A percentile compares a stretch with the other conserved stretches of the same genome.
Conservation (phyloP, 2,797 vertebrate genomes). For the Alfaro cultratus region DNA sequence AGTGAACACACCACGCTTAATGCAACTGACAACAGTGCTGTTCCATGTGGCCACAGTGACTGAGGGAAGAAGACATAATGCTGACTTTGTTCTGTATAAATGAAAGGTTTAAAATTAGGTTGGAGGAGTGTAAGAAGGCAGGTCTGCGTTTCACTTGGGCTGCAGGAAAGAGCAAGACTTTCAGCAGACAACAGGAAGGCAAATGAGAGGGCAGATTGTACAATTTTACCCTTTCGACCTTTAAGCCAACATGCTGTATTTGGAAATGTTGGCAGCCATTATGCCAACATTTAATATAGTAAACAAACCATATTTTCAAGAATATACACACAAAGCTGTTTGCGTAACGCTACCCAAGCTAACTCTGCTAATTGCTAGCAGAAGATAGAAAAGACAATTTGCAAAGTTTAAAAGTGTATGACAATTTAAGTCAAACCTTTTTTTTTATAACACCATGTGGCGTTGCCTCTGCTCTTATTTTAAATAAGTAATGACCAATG, state of each 20-base stretch:
- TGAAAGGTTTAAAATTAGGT: background rate
- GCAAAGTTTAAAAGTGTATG: background rate
- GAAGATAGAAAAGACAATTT: background rate
- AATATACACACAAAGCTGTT: background rate
- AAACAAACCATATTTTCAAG: background rate
- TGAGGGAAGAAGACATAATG: background rate
- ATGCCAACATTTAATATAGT: background rate
- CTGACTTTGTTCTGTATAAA: background rate
- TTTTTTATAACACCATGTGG: background rate
- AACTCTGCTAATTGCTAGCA: background rate
- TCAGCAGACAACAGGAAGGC: background rate
- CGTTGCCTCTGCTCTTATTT: background rate
- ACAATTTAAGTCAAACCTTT: background rate
- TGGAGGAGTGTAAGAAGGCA: background rate
- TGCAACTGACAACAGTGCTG: background rate
- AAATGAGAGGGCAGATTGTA: background rate
- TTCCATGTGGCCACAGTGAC: background rate
- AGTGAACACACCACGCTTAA: background rate
- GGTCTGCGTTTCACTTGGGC: background rate
- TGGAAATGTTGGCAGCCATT: background rate
- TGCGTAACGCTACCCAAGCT: background rate
- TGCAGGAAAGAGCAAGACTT: background rate
- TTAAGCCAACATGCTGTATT: background rate
- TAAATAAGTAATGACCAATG: background rate
- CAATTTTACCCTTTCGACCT: background rate